phyloP scores from a whole-genome alignment of 2,797 vertebrate species.

The Potorous gilbertii region DNA sequence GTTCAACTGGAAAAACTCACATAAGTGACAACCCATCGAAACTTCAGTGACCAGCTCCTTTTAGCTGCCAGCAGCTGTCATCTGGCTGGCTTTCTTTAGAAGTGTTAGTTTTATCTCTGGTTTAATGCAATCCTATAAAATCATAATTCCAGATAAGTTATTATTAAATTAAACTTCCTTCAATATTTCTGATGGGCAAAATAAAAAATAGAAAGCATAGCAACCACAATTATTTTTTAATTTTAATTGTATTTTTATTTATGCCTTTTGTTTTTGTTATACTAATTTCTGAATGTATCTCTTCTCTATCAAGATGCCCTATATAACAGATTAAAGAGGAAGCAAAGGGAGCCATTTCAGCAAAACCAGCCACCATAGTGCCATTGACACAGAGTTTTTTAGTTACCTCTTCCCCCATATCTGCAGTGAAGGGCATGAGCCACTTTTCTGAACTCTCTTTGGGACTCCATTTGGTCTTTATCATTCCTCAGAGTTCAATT shows the following conservation, averaged over 20 bases:
- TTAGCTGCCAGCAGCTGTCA: too few species aligned
- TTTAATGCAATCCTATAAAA: neutral
- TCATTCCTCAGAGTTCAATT: neutral
- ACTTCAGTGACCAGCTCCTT: too few species aligned
- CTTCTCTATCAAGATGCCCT: neutral
- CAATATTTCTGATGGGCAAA: neutral
- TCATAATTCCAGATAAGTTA: neutral
- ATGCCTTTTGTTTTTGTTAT: neutral
- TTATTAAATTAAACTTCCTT: neutral
- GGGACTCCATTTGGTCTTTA: neutral
- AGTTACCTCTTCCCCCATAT: neutral
- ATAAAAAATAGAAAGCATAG: neutral
- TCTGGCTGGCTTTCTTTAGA: too few species aligned
- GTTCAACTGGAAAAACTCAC: too few species aligned
- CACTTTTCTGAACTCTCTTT: neutral
- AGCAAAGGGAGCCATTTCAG: neutral
- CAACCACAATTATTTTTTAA: neutral
- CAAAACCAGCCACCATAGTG: too few species aligned
- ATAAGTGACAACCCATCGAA: too few species aligned
- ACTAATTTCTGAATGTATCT: neutral
- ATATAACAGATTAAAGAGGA: neutral
- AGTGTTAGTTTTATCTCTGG: neutral
- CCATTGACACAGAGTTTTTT: neutral
- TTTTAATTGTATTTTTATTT: neutral
- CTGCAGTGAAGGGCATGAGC: neutral